Base-by-base conservation (phyloP, 2,888 invertebrate genomes). In the Dicyrtoma fusca region DNA sequence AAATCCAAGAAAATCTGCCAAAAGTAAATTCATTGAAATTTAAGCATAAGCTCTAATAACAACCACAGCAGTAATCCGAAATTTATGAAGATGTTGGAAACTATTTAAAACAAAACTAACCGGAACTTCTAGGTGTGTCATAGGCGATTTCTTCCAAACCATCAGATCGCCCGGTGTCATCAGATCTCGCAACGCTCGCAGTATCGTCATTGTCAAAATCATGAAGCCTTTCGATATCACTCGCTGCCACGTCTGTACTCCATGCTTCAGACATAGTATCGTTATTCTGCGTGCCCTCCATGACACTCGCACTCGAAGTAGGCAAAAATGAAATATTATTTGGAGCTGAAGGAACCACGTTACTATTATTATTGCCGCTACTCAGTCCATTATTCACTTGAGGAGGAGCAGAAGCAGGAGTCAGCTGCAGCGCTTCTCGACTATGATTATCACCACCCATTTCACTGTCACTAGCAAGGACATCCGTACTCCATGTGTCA, bases 401-500 rank as follows among this genome's bases (percentile, higher is more conserved):
- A 19, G 64, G 25, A 19, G 49, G 62, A 10, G 21, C 26, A 23
- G 23, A 25, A 63, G 66, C 21, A 71, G 69, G 23, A 63, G 71
- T 13, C 70, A 71, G 21, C 70, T 45, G 70, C 68, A 71, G 11
- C 21, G 71, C 57, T 17, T 71, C 71, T 23, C 71, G 25, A 51
- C 63, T 55, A 23, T 64, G 73, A 44, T 61, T 61, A 26, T 77
- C 77, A 10, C 76, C 78, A 25, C 78, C 80, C 19, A 92, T 92
- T 85, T 98, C 98, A 13, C 95, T 95, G 84, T 98, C 98, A 70
- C 95, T 96, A 0, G 97, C 97, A 71, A 97, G 85, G 61, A 98
- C 98, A 84, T 98, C 98, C 0, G 98, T 98, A 80, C 96, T 96
- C 98, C 98, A 98, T 0, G 97, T 97, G 84, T 99, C 98, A 61